A percentile compares a stretch with the other conserved stretches of the same genome.
These are phyloP conservation scores for Scomber scombrus DNA, from an alignment of 2,113 vertebrate species.

Conservation along the genomic window DNA sequence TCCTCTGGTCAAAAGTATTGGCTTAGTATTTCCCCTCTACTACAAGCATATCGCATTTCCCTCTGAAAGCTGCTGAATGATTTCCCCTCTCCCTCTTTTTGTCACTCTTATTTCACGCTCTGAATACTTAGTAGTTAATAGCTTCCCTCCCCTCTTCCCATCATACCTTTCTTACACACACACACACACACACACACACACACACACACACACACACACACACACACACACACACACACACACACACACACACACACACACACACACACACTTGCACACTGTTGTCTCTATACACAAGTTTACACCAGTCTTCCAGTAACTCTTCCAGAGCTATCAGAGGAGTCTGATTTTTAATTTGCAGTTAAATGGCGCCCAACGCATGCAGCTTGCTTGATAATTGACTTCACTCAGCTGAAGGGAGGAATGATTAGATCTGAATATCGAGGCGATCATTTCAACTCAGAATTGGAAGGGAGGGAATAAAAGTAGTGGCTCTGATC, in stretches of 20 bases:
- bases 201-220: constrained; percentile 44
- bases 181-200: constrained; percentile 45
- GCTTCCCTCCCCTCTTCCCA: constrained; percentile 77
- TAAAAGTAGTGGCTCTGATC: constrained; percentile 62
- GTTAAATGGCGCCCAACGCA: constrained; percentile 82
- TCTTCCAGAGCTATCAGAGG: constrained; percentile 71
- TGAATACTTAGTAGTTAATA: constrained; percentile 86
- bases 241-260: constrained; percentile 43
- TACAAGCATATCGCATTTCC: constrained; percentile 76
- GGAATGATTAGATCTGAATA: constrained; percentile 82
- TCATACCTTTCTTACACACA: constrained; percentile 64
- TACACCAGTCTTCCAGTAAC: constrained; percentile 67
- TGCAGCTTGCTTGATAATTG: constrained; percentile 82
- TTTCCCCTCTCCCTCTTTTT: constrained; percentile 80
- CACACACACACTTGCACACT: constrained; percentile 43
- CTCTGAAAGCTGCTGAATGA: constrained; percentile 81
- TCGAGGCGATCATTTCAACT: constrained; percentile 66
- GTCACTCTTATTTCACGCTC: constrained; percentile 87
- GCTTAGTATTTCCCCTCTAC: constrained; percentile 71
- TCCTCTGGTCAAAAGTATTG: constrained; percentile 61
- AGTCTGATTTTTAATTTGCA: constrained; percentile 84
- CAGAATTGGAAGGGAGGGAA: constrained; percentile 56
- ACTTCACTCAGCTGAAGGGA: constrained; percentile 81
- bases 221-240: constrained; percentile 49
- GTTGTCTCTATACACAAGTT: constrained; percentile 72